Evolutionary conservation across 2,797 vertebrate genomes (phyloP), one percentile per base, ranked within the genome.

Genomic region (Dendrocincla fuliginosa): DNA sequence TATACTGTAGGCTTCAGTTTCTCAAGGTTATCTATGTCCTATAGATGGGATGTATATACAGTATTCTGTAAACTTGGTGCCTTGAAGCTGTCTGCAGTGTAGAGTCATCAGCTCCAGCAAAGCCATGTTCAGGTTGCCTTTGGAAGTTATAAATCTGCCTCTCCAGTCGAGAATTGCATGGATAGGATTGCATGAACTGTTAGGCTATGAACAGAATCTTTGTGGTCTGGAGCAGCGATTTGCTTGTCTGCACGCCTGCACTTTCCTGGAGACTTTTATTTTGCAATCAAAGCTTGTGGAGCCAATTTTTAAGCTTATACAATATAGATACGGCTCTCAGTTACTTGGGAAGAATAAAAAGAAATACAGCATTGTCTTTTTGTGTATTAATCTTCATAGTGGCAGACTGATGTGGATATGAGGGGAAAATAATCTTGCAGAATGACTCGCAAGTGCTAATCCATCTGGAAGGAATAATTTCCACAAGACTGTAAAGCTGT

Each of bases 401-500:
- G 79, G 9, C 23, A 60, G 70, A 39, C 57, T 73, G 68, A 53
- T 83, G 67, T 84, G 93, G 67, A 49, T 91, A 35, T n/a, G 67
- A 82, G 85, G 84, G 74, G 65, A 78, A 85, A 93, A 68, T 84
- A 61, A 81, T 74, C 75, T 82, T 81, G 42, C 14, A 8, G 52
- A 79, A 78, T 15, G 32, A 74, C 71, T 92, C 79, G 74, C 52
- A 55, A 85, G 65, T 63, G 61, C 77, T 78, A 70, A 91, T 91
- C 75, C 77, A 91, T 90, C 90, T 93, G 88, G 92, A 91, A 79
- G 70, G 83, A 90, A 84, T 93, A 32, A 79, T 85, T 97, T 91
- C 86, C 87, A 71, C 63, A 59, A n/a, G 82, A 55, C 47, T 52
- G 32, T 50, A 78, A 87, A 94, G 46, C 77, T 70, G 44, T 75